Evolutionary conservation across 1,140 invertebrate genomes (phyloP).

Genomic region (Drosophila fuyamai): DNA sequence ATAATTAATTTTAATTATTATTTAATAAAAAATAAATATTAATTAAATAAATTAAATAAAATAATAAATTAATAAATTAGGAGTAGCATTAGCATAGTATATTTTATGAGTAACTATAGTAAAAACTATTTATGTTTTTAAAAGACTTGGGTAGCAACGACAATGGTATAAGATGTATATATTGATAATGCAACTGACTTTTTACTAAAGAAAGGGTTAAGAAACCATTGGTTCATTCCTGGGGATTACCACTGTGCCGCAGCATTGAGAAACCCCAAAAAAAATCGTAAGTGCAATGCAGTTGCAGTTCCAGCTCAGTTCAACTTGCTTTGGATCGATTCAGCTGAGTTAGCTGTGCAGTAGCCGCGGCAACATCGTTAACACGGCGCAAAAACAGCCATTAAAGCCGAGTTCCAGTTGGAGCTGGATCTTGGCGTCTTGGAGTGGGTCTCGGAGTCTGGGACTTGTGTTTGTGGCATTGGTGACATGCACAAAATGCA

Average conservation of each 20-base stretch:
- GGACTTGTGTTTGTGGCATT: conserved; percentile 50
- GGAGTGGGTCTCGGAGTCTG: conserved; percentile 31
- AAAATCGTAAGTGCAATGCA: conserved; percentile 64
- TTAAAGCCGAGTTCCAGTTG: conserved; percentile 62
- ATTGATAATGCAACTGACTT: no score
- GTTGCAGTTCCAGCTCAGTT: conserved; percentile 45
- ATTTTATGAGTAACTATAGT: no score
- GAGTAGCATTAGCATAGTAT: no score
- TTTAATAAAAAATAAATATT: no score
- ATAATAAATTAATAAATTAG: no score
- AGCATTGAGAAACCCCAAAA: conserved; percentile 23
- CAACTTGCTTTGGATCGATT: conserved; percentile 26
- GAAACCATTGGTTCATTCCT: background rate
- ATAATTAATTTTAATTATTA: no score
- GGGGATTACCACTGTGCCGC: conserved; percentile 24
- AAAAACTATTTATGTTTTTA: no score
- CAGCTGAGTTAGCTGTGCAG: conserved; percentile 44
- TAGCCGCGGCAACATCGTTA: conserved; percentile 76
- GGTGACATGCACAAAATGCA: conserved; percentile 82
- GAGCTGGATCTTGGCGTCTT: conserved; percentile 21
- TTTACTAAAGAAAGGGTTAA: no score
- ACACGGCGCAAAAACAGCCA: conserved; percentile 77
- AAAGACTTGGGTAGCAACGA: no score
- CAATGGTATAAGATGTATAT: no score
- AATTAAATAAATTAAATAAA: no score